Evolutionary conservation across 2,113 vertebrate species (phyloP), one percentile per base, ranked within the genome.

Genomic region (Xiphias gladius): DNA sequence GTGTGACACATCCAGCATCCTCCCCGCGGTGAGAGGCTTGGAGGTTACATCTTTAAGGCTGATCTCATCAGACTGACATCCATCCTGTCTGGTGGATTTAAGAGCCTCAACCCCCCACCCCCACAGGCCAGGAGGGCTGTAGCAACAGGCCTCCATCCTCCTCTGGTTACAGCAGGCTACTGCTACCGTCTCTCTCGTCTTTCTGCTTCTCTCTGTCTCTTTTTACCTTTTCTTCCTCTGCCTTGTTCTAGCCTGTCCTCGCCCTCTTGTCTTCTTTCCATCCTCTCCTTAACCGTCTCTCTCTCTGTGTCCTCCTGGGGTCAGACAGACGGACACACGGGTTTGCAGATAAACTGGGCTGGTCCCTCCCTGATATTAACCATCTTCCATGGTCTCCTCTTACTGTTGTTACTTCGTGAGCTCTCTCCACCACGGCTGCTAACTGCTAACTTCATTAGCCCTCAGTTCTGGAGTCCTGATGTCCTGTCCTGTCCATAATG

Each of bases 1-100:
- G n/a, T 20, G 82, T 57, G 79, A 80, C 75, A 74, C 80, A 22
- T 58, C 32, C 39, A 17, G 67, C 66, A 9, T 48, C 76, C 61
- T 82, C 57, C 73, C 74, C 7, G n/a, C 0, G 1, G 63, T 0
- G 35, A 76, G 61, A 76, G 12, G 48, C 20, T n/a, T 0, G 37
- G 81, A 79, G 59, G 67, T 24, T 14, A 1, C 71, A 20, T 78
- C 62, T 59, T 50, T 64, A 74, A 48, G 61, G 63, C n/a, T 71
- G 64, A 85, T 74, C 73, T 66, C 65, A 68, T 89, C 79, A 73
- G 65, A 16, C 30, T 26, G 43, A 78, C 83, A 72, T 78, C 81
- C 76, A 32, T 77, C 70, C 83, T 73, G 75, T 52, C 73, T 63
- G 86, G 84, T 9, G 0, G 55, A 72, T 74, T 37, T 64, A 68